These are phyloP conservation scores for Omphaloscelis lunosa DNA, from an alignment of 2,888 invertebrate species.

Conservation along the genomic window DNA sequence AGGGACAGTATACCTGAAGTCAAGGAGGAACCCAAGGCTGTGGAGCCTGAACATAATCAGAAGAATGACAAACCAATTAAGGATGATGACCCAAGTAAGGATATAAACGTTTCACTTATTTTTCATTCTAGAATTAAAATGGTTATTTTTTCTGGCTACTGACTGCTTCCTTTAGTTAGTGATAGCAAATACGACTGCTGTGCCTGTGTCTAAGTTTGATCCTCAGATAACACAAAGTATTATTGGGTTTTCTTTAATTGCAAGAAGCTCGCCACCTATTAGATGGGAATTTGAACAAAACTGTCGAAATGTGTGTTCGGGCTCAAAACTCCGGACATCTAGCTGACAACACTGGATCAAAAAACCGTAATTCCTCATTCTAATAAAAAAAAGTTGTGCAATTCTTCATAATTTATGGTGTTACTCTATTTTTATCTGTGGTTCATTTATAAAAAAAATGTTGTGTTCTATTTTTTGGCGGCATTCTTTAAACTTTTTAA, in stretches of 20 bases:
- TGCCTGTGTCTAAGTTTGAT: neutral
- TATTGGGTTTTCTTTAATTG: neutral
- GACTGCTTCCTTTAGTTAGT: neutral
- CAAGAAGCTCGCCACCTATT: neutral
- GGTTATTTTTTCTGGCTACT: neutral
- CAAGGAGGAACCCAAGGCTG: constrained; percentile 81
- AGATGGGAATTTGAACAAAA: neutral
- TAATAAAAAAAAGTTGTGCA: too few species aligned
- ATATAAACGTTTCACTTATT: neutral
- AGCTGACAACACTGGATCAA: neutral
- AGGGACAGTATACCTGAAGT: constrained; percentile 80
- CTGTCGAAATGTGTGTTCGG: neutral
- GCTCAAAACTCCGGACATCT: neutral
- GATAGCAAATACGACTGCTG: too few species aligned
- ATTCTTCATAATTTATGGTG: too few species aligned
- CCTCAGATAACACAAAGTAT: neutral
- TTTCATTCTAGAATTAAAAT: neutral
- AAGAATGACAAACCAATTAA: constrained; percentile 85
- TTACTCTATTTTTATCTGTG: too few species aligned
- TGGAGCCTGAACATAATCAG: constrained; percentile 76
- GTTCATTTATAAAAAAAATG: too few species aligned
- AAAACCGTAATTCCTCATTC: neutral
- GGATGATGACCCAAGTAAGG: constrained; percentile 80
- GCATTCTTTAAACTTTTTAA: neutral
- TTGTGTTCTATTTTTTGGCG: neutral